phyloP scores from a whole-genome alignment of 2,797 vertebrate genomes.

The Manis pentadactyla region DNA sequence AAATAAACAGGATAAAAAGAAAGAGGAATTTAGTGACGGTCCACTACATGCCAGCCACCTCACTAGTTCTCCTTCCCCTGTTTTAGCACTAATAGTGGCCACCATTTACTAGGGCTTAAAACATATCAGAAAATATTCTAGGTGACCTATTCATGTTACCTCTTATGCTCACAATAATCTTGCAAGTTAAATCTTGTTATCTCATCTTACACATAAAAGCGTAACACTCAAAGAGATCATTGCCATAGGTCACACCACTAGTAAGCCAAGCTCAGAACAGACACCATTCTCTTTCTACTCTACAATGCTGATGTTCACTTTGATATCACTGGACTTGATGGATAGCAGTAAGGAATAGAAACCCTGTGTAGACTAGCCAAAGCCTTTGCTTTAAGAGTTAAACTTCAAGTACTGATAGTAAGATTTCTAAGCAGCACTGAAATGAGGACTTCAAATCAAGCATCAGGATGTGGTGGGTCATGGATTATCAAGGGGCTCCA shows the following conservation, averaged over 20 bases:
- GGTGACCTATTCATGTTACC: not conserved
- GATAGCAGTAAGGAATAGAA: not conserved
- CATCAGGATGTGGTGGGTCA: not conserved
- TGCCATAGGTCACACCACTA: not conserved
- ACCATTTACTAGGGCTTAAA: not conserved
- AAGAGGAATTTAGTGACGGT: not conserved
- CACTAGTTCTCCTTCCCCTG: not conserved
- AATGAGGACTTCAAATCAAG: not conserved
- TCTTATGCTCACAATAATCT: not conserved
- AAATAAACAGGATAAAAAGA: not conserved
- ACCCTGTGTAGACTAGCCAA: not conserved
- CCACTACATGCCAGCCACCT: not conserved
- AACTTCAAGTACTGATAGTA: constrained; percentile 12
- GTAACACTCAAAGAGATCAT: not conserved
- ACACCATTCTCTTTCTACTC: not conserved
- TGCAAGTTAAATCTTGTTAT: not conserved
- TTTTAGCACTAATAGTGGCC: not conserved
- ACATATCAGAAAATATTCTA: not conserved
- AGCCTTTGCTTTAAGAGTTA: not conserved
- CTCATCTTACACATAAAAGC: not conserved
- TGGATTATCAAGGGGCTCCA: not conserved
- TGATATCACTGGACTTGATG: not conserved
- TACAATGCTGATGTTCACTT: not conserved
- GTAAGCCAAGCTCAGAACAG: not conserved
- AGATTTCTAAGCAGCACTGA: constrained; percentile 38